phyloP scores from a whole-genome alignment of 2,888 invertebrate genomes.

The Notocelia uddmanniana region DNA sequence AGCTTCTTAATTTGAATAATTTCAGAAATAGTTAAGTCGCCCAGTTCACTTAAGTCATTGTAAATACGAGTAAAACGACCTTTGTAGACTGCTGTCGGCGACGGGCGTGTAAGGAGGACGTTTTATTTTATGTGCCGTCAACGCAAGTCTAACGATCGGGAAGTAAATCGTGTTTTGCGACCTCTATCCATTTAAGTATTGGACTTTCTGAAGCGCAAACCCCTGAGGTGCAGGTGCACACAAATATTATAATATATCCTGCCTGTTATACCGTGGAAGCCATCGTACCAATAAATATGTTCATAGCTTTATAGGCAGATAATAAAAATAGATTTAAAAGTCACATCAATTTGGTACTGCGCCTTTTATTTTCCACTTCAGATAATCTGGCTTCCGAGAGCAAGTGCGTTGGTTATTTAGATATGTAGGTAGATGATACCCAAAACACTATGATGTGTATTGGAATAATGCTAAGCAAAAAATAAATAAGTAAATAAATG shows the following conservation, averaged over 20 bases:
- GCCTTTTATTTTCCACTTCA: too few species aligned
- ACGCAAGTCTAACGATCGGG: slow-evolving; percentile 33
- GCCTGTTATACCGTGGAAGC: not conserved
- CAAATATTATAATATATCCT: not conserved
- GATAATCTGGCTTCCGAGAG: too few species aligned
- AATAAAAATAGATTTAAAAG: too few species aligned
- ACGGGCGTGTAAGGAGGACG: slow-evolving; percentile 19
- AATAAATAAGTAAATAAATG: too few species aligned
- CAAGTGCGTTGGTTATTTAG: too few species aligned
- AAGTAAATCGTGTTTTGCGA: slow-evolving; percentile 33
- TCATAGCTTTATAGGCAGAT: not conserved
- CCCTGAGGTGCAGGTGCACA: not conserved
- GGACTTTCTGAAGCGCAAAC: slow-evolving; percentile 14
- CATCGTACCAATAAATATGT: not conserved
- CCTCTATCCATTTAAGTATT: slow-evolving; percentile 25
- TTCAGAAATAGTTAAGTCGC: not conserved
- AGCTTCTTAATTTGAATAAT: not conserved
- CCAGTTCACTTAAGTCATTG: not conserved
- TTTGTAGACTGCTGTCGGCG: slow-evolving; percentile 10
- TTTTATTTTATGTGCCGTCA: slow-evolving; percentile 35
- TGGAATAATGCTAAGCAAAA: too few species aligned
- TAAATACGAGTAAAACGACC: slow-evolving; percentile 1
- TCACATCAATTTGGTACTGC: too few species aligned
- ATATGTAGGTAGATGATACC: too few species aligned
- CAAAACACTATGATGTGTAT: too few species aligned